Percentiles rank a stretch among this genome's conserved stretches.
These are phyloP conservation scores for Danaus chrysippus DNA, from an alignment of 2,888 invertebrate genomes.

Conservation along the genomic window DNA sequence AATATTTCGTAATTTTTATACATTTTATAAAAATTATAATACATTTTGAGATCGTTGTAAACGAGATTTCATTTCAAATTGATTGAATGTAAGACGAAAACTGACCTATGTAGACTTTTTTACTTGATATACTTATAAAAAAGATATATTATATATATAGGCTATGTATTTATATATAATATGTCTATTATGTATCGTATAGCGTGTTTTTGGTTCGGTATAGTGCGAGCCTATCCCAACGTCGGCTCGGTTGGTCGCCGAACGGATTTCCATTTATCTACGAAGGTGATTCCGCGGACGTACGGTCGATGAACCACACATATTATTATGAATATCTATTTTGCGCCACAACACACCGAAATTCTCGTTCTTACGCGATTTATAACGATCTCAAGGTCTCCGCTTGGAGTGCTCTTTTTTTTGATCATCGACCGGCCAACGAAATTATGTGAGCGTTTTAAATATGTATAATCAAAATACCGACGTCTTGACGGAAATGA, in stretches of 20 bases:
- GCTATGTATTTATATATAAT: too few species aligned
- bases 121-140: too few species aligned
- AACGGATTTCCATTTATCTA: slow-evolving; percentile 70
- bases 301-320: slow-evolving; percentile 61
- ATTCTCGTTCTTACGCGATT: slow-evolving; percentile 37
- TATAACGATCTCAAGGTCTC: slow-evolving; percentile 38
- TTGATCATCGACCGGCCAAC: slow-evolving; percentile 23
- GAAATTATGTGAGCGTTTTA: slow-evolving; percentile 23
- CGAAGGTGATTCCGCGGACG: slow-evolving; percentile 71
- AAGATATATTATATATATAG: too few species aligned
- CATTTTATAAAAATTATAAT: background rate
- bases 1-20: slow-evolving; percentile 16
- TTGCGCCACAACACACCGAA: slow-evolving; percentile 38
- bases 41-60: background rate
- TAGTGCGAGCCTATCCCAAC: slow-evolving; percentile 26
- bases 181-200: too few species aligned
- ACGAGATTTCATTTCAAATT: background rate
- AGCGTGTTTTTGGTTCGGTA: background rate
- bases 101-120: too few species aligned
- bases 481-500: too few species aligned
- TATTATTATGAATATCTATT: slow-evolving; percentile 62
- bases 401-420: slow-evolving; percentile 29
- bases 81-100: too few species aligned
- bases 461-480: slow-evolving; percentile 28
- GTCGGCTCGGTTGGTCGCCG: slow-evolving; percentile 45